phyloP scores from a whole-genome alignment of 2,797 vertebrate species.

The Phataginus tricuspis region DNA sequence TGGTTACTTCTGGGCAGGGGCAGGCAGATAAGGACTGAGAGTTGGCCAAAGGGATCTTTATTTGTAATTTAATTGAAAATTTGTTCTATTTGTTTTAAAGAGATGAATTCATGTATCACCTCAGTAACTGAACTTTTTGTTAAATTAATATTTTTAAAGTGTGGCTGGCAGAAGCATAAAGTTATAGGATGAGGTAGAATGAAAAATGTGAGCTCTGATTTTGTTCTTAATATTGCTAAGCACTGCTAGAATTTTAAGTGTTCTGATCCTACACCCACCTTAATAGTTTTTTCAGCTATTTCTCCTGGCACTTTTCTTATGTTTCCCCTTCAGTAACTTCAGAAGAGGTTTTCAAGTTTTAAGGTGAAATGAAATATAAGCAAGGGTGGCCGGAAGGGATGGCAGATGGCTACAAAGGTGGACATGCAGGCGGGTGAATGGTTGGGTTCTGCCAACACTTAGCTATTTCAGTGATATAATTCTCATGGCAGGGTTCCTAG shows the following conservation, averaged over 20 bases:
- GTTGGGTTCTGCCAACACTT: neutral
- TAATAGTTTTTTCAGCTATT: neutral
- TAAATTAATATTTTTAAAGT: neutral
- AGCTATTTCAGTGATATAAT: neutral
- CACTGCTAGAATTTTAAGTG: neutral
- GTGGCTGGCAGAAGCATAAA: neutral
- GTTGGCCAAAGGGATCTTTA: neutral
- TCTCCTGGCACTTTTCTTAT: neutral
- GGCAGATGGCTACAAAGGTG: neutral
- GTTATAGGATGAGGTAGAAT: too few species aligned
- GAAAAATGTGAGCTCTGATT: neutral
- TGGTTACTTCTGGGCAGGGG: neutral
- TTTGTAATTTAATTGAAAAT: neutral
- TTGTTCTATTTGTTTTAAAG: neutral
- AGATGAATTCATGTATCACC: neutral
- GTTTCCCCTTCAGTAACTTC: neutral
- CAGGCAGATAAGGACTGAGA: neutral
- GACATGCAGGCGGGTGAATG: neutral
- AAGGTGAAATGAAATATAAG: neutral
- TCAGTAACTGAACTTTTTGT: neutral
- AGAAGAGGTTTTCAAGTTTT: neutral
- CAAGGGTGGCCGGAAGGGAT: neutral
- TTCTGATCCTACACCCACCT: neutral
- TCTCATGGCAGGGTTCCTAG: neutral
- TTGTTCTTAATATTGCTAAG: constrained; percentile 3